Base-by-base conservation (phyloP, 2,797 vertebrate species). In the Hybognathus amarus region DNA sequence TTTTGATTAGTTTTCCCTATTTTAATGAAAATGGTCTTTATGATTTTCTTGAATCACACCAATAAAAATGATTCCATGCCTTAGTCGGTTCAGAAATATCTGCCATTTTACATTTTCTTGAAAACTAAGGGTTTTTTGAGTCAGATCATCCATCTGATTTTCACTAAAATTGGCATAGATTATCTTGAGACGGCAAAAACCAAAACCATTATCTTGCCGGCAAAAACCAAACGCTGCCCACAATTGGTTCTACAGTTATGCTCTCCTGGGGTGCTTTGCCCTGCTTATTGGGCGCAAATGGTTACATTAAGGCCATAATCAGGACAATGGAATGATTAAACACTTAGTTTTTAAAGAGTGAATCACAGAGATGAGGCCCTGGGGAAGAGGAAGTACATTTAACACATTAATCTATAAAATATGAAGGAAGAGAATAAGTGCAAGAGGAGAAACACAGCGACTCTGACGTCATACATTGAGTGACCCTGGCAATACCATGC, bases 231-330 rank as follows among this genome's bases (percentile, higher is more conserved):
- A 42, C 2, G 13, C 45, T 75, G 40, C 66, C 45, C 56, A 77
- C 54, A 45, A 56, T 18, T 83, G 40, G 63, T 77, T 67, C 24
- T 74, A 22, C 40, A 61, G 68, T 70, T 68, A 64, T 80, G 54
- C 50, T 71, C 59, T 66, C 80, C 42, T 77, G 47, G 40, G 71
- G 64, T 42, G 54, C 30, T 68, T 67, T 82, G 71, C 56, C 83
- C 79, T 73, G n/a, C 69, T 87, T 42, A 82, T 22, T 63, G 70
- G 61, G 64, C 82, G 77, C 81, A 84, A 85, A 36, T 77, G 64
- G 67, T 64, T 42, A 20, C 74, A 77, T 86, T 75, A 89, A 85
- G 52, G 66, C 74, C 86, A 86, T 76, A 87, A 85, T 85, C 77
- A 79, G 69, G 79, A 84, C 79, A 81, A 69, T 70, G 66, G 67